Base-by-base conservation (phyloP, 64 coral and sea anemone species). In the Platygyra sinensis region DNA sequence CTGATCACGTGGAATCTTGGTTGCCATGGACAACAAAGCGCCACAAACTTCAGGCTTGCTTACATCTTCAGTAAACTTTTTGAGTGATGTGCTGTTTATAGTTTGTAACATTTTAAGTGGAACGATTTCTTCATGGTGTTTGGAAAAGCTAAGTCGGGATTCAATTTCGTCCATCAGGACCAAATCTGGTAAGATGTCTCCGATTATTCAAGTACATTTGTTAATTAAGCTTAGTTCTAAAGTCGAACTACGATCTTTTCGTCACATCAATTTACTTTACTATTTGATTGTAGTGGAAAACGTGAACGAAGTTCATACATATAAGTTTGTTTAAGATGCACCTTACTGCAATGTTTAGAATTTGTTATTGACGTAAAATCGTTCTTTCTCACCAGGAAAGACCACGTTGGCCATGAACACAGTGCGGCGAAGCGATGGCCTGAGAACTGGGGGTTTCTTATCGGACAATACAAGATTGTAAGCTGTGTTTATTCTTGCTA, bases 131-230 rank as follows among this genome's bases (percentile, higher is more conserved):
- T 10, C 72, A 96, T 96, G 95, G 95, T 96, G 27, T 92, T 96
- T 24, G 95, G 95, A 49, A 93, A 93, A 67, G 30, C 67, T 60
- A 93, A 89, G 64, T 65, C 91, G 12, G 88, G 95, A 49, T 96
- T 64, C 30, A 98, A 98, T 61, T 98, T 98, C 32, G 96, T 98
- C 15, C 89, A 91, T 33, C 94, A 95, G 76, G 96, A 98, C 82
- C 96, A 98, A 87, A 98, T 98, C 30, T 98, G 96, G 96, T 98
- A 74, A 93, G 93, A 63, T 54, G 54, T 17, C 10, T 76, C 57
- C 24, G 24, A 46, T 13, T 59, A 64, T 28, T 20, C 22, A 32
- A n/a, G n/a, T n/a, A n/a, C n/a, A n/a, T n/a, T n/a, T n/a, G n/a
- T n/a, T n/a, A n/a, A 55, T 80, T 67, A 46, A 46, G 42, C 42